Evolutionary conservation across 2,888 invertebrate species (phyloP).

Genomic region (Lycaena phlaeas): DNA sequence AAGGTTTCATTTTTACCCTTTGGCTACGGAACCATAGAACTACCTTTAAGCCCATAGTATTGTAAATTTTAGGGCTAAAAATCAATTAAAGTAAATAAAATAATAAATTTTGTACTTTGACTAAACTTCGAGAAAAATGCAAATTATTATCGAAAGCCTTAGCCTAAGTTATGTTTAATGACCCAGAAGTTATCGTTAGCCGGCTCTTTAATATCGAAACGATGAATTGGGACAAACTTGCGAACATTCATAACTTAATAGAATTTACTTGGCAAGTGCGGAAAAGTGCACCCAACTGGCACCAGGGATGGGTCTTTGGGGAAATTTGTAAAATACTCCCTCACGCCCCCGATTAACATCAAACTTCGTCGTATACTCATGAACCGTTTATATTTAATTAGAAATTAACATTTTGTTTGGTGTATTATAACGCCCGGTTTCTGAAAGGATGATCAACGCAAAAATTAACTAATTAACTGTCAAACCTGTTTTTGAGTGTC

Average conservation of each 20-base stretch:
- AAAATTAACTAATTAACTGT: no score
- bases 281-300: constrained; percentile 55
- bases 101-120: no score
- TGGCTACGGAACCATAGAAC: no score
- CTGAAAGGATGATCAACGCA: no score
- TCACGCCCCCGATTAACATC: constrained; percentile 31
- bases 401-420: no score
- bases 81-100: no score
- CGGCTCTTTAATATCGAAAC: constrained; percentile 32
- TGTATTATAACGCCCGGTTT: no score
- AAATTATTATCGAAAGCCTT: constrained; percentile 1
- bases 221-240: constrained; percentile 53
- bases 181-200: constrained; percentile 7
- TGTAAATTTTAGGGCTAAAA: no score
- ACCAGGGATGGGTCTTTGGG: constrained; percentile 51
- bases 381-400: constrained; percentile 18
- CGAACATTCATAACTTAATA: constrained; percentile 47
- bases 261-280: constrained; percentile 39
- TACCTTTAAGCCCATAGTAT: no score
- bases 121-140: neutral
- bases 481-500: no score
- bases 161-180: constrained; percentile 12
- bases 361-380: constrained; percentile 6
- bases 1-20: no score
- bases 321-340: constrained; percentile 54